Conservation (phyloP, 1,140 invertebrate species). For the Amphibalanus amphitrite region DNA sequence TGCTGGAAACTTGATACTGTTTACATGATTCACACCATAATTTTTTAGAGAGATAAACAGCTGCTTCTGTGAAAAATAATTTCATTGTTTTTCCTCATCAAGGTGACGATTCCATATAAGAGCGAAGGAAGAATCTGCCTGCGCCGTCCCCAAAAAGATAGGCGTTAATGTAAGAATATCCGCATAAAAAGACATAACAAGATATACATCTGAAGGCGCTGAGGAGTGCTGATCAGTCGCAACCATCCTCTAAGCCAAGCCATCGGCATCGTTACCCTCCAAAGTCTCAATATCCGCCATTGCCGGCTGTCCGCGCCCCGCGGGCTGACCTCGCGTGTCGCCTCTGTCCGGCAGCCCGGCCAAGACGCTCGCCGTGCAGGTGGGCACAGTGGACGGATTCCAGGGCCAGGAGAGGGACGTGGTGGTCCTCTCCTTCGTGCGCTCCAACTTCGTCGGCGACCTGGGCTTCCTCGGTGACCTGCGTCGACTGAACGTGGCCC, state of each 20-base stretch:
- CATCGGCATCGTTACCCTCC: background rate
- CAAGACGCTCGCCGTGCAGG: constrained; percentile 28
- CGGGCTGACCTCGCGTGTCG: background rate
- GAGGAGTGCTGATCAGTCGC: constrained; percentile 7
- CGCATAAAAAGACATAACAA: too few species aligned
- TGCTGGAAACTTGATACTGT: too few species aligned
- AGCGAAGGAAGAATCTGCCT: too few species aligned
- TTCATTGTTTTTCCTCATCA: too few species aligned
- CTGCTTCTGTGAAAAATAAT: too few species aligned
- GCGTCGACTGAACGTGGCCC: constrained; percentile 59
- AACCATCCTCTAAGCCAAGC: background rate
- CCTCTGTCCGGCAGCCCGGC: background rate
- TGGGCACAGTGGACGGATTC: constrained; percentile 77
- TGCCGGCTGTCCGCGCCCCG: too few species aligned
- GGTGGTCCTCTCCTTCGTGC: constrained; percentile 69
- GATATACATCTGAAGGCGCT: too few species aligned
- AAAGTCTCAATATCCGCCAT: constrained; percentile 7
- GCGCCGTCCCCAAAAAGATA: too few species aligned
- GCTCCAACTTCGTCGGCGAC: constrained; percentile 36
- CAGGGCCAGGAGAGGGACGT: constrained; percentile 82
- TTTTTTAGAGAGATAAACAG: too few species aligned
- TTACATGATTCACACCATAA: too few species aligned
- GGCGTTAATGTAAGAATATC: too few species aligned
- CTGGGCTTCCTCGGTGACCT: constrained; percentile 51
- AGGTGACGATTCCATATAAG: too few species aligned